A percentile compares a stretch with the other conserved stretches of the same genome.
Evolutionary conservation across 2,113 vertebrate genomes (phyloP).

Genomic region (Pomatorhinus ruficollis): DNA sequence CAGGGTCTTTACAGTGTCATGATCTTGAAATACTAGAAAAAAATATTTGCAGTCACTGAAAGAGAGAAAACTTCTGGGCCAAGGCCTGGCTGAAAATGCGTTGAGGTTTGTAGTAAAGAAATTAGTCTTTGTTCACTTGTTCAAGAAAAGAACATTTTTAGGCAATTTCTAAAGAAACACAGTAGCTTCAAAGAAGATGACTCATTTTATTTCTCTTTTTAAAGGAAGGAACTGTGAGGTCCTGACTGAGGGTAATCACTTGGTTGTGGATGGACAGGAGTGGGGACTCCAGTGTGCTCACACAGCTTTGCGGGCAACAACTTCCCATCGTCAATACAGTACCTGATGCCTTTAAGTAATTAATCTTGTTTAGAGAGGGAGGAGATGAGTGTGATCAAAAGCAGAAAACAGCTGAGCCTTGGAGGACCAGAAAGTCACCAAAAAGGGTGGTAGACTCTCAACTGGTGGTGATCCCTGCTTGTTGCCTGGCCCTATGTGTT

Average conservation of each 20-base stretch:
- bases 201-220: neutral
- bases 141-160: neutral
- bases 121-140: neutral
- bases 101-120: neutral
- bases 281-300: neutral
- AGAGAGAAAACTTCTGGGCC: neutral
- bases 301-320: neutral
- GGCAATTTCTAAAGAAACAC: neutral
- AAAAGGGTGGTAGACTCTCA: neutral
- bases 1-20: neutral
- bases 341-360: neutral
- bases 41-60: neutral
- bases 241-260: neutral
- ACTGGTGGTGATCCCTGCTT: neutral
- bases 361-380: neutral
- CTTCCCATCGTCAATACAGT: neutral
- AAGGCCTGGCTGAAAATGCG: neutral
- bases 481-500: accelerated
- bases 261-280: neutral
- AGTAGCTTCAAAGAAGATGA: neutral
- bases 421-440: neutral
- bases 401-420: neutral
- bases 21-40: neutral
- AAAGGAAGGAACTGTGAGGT: neutral
- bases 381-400: neutral